Conservation (phyloP, 37 sponge, comb jelly and placozoan species). For the Amphimedon queenslandica region DNA sequence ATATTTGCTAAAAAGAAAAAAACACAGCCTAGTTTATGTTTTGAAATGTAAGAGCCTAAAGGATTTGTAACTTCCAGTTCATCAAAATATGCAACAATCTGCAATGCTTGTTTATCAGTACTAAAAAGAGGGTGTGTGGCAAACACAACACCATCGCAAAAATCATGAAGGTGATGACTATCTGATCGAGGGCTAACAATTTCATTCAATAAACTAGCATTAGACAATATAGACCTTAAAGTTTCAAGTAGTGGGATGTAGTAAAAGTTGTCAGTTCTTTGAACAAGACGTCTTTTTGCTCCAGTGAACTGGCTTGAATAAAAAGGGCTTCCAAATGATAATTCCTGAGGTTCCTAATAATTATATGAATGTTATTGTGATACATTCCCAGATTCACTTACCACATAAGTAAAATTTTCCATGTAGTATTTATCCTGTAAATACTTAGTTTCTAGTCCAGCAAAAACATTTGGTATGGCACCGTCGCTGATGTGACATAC, state of each 20-base stretch:
- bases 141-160: conserved; percentile 8
- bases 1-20: conserved; percentile 7
- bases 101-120: neutral
- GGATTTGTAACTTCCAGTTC: conserved; percentile 26
- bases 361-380: no score
- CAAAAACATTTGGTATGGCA: no score
- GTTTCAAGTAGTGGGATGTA: no score
- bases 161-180: no score
- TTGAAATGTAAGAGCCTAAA: conserved; percentile 4
- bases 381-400: no score
- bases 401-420: neutral
- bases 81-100: conserved; percentile 25
- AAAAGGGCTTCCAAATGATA: conserved; percentile 11
- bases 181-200: no score
- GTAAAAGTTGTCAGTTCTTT: conserved; percentile 1
- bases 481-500: no score
- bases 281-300: conserved; percentile 4
- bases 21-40: conserved; percentile 15
- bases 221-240: no score
- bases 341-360: conserved; percentile 15
- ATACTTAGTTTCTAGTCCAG: conserved; percentile 9
- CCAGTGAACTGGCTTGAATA: conserved; percentile 2
- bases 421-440: conserved; percentile 1
- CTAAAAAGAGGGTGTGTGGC: conserved; percentile 5
- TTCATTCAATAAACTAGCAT: no score